A percentile compares a stretch with the other conserved stretches of the same genome.
phyloP scores from a whole-genome alignment of 1,140 invertebrate species.

The Neodiprion fabricii region DNA sequence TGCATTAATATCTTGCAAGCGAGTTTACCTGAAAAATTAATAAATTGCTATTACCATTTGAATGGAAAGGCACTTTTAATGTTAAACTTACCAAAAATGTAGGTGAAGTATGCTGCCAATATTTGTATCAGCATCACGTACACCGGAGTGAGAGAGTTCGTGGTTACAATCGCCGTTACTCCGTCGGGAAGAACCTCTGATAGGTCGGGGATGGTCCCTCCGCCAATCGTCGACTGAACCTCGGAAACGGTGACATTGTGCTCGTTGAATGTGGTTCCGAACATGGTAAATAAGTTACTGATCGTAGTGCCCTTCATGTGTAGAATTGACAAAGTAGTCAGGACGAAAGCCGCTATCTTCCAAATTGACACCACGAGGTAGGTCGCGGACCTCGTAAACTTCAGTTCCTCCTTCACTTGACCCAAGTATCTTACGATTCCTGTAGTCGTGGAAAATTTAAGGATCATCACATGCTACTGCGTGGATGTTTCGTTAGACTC shows the following conservation, averaged over 20 bases:
- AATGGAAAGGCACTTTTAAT: background rate
- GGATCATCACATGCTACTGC: background rate
- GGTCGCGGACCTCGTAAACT: conserved; percentile 70
- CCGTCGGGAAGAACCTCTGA: conserved; percentile 32
- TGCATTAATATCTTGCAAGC: conserved; percentile 86
- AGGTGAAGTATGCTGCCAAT: conserved; percentile 69
- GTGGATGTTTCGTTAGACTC: conserved; percentile 26
- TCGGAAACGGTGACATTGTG: conserved; percentile 67
- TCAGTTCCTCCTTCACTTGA: conserved; percentile 64
- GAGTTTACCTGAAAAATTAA: conserved; percentile 69
- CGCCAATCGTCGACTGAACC: conserved; percentile 48
- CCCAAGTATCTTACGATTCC: conserved; percentile 64
- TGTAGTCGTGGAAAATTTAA: conserved; percentile 36
- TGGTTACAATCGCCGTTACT: conserved; percentile 43
- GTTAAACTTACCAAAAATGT: conserved; percentile 63
- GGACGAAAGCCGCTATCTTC: conserved; percentile 71
- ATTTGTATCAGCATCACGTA: conserved; percentile 70
- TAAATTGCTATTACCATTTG: background rate
- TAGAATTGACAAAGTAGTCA: conserved; percentile 64
- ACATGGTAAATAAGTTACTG: conserved; percentile 64
- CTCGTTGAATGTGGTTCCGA: conserved; percentile 47
- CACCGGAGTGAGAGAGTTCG: conserved; percentile 58
- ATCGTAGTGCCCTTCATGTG: conserved; percentile 62
- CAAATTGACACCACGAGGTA: conserved; percentile 74
- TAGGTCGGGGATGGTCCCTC: conserved; percentile 3